Base-by-base conservation (phyloP, 2,888 invertebrate species). In the Apodemia hepburni region DNA sequence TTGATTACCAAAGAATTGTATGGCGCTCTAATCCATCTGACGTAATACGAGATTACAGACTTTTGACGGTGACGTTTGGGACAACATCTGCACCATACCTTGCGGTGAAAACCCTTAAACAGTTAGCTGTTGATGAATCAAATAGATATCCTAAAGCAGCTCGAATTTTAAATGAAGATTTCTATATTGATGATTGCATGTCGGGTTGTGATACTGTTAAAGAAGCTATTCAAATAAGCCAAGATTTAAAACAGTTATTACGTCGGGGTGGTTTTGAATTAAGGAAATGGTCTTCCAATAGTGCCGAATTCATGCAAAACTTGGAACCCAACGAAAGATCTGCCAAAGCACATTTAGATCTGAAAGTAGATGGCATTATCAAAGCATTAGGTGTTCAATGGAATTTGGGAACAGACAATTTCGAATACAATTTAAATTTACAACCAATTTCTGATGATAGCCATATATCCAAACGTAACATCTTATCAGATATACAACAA, bases 231-330 rank as follows among this genome's bases (percentile, higher is more conserved):
- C 63, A 63, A 49, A 66, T 74, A 54, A 61, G 73, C 7, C 71
- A 42, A 2, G 27, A 61, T 1, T 58, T 49, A 59, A 61, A 15
- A 33, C 51, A 12, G n/a, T 38, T 76, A 9, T 38, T 79, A 29
- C 64, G 58, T 35, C 64, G 64, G 7, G 77, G 74, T 6, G 77
- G 79, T 0, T 79, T 80, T 64, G 51, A 69, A 7, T 61, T 80
- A 5, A 70, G 75, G 22, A 75, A 79, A 62, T 76, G 73, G 75
- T 60, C 57, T 15, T 58, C 58, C 7, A 65, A n/a, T 4, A 45
- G 7, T 45, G n/a, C 45, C n/a, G 45, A 45, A 45, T 45, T 45
- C 7, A 45, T n/a, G 45, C 45, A 45, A 45, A 45, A n/a, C n/a
- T 45, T 45, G 2, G 3, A 45, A 45, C 45, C 15, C n/a, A 45